A percentile compares a stretch with the other conserved stretches of the same genome.
These are phyloP conservation scores for Sardinella longiceps DNA, from an alignment of 2,797 vertebrate genomes.

Conservation along the genomic window DNA sequence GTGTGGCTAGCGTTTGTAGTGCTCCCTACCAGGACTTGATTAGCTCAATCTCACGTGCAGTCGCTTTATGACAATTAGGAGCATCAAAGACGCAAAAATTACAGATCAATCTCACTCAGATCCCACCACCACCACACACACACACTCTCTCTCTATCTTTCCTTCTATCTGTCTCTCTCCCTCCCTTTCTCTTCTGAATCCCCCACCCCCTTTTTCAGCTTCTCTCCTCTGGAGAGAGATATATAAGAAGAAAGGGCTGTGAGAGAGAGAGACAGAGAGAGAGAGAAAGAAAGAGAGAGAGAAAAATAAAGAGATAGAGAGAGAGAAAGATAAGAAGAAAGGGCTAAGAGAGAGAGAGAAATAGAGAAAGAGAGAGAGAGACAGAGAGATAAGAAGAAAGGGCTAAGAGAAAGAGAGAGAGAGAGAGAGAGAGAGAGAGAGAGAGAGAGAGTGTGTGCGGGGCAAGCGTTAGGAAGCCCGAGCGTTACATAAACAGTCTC, in stretches of 20 bases:
- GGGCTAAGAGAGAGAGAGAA: too few species aligned
- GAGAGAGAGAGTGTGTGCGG: not conserved
- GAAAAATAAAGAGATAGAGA: too few species aligned
- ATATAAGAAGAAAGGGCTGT: too few species aligned
- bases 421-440: too few species aligned
- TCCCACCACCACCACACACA: too few species aligned
- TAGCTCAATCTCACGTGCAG: not conserved
- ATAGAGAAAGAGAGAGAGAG: not conserved
- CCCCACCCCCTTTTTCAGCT: too few species aligned
- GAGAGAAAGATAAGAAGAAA: too few species aligned
- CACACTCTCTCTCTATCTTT: not conserved
- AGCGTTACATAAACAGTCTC: constrained; percentile 40
- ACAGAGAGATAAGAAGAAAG: not conserved
- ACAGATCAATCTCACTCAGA: not conserved
- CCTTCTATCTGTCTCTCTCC: not conserved
- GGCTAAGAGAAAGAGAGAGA: not conserved
- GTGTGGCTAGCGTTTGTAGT: not conserved
- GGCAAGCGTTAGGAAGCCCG: not conserved
- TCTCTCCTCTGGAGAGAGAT: too few species aligned
- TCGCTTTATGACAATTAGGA: not conserved
- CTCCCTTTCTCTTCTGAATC: not conserved
- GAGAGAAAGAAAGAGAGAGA: too few species aligned
- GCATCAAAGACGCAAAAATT: not conserved
- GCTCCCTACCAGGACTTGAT: not conserved
- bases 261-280: too few species aligned